Base-by-base conservation (phyloP, 2,888 invertebrate species). In the Habroteleia sp. region DNA sequence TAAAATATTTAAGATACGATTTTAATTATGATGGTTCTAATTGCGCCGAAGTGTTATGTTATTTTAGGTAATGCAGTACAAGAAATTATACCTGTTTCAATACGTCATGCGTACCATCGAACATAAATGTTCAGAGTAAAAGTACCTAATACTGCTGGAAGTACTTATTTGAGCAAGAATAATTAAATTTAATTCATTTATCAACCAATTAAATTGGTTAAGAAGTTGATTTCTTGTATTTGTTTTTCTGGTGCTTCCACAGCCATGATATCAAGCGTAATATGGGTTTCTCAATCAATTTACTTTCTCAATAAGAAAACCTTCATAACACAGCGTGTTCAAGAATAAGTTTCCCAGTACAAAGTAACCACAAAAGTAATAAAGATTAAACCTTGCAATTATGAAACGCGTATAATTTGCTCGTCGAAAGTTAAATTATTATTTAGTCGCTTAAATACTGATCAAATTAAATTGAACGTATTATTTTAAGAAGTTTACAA, bases 281-380 rank as follows among this genome's bases (percentile, higher is more conserved):
- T 58, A 8, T 41, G 29, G 39, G 31, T 31, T 66, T 46, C 44
- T 16, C 66, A 46, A 48, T 54, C 46, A 68, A 58, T 58, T 48
- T 48, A 41, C 41, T 58, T 25, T 46, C 41, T 52, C 63, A 13
- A 29, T 14, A 8, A 6, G 20, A 48, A 62, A 62, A 37, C 39
- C 13, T 11, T 1, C 20, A 8, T 2, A 14, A 27, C 4, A 11
- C 8, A 42, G 3, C 25, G 37, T 16, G 10, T 8, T n/a, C n/a
- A n/a, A 46, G 23, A 20, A 11, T 16, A 13, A 33, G 10, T 42
- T 35, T 29, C 35, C 20, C 10, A 13, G 10, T 20, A 6, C 25
- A 7, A 35, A 42, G 11, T 54, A 44, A 52, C 44, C 25, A 3
- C 17, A 17, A 33, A 29, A 11, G 8, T 13, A 52, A 33, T 16